A percentile compares a stretch with the other conserved stretches of the same genome.
These are phyloP conservation scores for Oriolus oriolus DNA, from an alignment of 2,113 vertebrate genomes.

Conservation along the genomic window DNA sequence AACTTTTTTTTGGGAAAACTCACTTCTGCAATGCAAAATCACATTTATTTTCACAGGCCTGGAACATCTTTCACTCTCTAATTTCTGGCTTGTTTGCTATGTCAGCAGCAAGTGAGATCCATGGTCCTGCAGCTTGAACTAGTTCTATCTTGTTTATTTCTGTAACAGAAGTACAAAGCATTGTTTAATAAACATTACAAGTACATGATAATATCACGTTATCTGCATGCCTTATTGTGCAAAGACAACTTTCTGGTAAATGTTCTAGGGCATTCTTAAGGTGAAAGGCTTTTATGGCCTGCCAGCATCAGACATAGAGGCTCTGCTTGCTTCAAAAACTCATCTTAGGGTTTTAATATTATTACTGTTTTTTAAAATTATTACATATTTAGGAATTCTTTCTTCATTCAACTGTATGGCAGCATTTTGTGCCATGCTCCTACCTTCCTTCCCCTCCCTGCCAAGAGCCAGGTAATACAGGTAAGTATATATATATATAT, in stretches of 20 bases:
- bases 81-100: background rate
- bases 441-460: accelerated
- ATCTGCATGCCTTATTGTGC: background rate
- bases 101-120: constrained; percentile 11
- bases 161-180: constrained; percentile 1
- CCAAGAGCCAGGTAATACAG: background rate
- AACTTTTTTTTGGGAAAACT: background rate
- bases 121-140: background rate
- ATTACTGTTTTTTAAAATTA: background rate
- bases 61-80: background rate
- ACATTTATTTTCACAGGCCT: background rate
- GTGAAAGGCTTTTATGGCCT: background rate
- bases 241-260: background rate
- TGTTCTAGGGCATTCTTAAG: background rate
- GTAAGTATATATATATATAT: background rate
- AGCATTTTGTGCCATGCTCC: background rate
- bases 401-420: background rate
- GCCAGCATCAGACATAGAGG: background rate
- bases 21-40: background rate
- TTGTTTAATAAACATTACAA: constrained; percentile 63
- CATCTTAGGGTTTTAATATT: background rate
- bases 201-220: background rate
- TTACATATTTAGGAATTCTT: background rate
- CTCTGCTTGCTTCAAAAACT: background rate
- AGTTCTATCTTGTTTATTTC: constrained; percentile 39